These are phyloP conservation scores for Ophiothrix spiculata DNA, from an alignment of 35 echinoderm and acorn worm genomes.

Conservation along the genomic window DNA sequence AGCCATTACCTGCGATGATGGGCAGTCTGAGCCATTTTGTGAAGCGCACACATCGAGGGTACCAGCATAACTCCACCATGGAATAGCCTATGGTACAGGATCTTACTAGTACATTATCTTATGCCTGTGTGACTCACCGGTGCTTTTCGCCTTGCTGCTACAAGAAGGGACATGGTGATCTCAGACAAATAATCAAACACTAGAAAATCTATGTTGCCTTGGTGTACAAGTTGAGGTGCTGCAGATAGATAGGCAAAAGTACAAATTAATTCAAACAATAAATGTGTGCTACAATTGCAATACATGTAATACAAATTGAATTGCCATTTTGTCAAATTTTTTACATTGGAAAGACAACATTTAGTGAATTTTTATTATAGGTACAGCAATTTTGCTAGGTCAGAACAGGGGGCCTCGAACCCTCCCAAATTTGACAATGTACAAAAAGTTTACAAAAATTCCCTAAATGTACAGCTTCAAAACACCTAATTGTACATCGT, in stretches of 20 bases:
- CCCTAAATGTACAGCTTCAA: no score
- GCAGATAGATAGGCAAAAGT: background rate
- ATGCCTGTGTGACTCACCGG: conserved; percentile 55
- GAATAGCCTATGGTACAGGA: no score
- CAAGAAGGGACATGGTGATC: conserved; percentile 98
- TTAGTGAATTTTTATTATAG: background rate
- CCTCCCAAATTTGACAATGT: no score
- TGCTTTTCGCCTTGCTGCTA: conserved; percentile 72
- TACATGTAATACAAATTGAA: background rate
- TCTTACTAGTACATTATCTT: no score
- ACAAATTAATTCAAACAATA: background rate
- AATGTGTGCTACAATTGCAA: background rate
- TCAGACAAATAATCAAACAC: conserved; percentile 98
- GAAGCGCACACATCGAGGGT: no score
- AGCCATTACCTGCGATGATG: no score
- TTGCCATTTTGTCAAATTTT: background rate
- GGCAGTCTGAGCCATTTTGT: no score
- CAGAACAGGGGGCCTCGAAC: no score
- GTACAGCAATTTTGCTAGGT: no score
- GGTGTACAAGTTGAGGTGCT: conserved; percentile 93
- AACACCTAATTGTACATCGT: no score
- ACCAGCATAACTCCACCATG: no score
- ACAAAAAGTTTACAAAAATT: background rate
- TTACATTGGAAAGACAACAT: background rate
- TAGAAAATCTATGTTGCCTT: conserved; percentile 85